Conservation (phyloP, 2,888 invertebrate genomes). For the Stegophylla sp. region DNA sequence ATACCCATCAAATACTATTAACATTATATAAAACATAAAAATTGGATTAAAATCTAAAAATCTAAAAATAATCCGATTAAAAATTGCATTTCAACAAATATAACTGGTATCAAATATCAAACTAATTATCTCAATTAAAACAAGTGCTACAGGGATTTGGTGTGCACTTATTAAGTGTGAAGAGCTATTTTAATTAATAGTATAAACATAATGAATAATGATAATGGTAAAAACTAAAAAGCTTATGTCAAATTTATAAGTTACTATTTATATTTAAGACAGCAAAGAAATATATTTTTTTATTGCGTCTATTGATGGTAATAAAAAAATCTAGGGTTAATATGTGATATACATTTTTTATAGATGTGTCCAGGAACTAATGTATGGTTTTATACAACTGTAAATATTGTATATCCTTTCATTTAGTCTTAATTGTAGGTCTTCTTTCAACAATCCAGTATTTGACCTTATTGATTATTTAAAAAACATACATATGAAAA, state of each 20-base stretch:
- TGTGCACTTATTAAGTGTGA: too few species aligned
- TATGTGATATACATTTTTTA: constrained; percentile 11
- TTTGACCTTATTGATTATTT: constrained; percentile 45
- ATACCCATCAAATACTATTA: too few species aligned
- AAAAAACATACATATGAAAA: neutral
- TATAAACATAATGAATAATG: neutral
- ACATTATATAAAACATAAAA: too few species aligned
- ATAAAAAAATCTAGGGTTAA: neutral
- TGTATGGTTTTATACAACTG: constrained; percentile 35
- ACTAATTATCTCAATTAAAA: too few species aligned
- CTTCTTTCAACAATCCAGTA: constrained; percentile 35
- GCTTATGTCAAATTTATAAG: neutral
- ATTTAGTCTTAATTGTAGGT: constrained; percentile 43
- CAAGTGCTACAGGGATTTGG: too few species aligned
- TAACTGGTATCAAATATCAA: too few species aligned
- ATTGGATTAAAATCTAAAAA: too few species aligned
- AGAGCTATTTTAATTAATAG: neutral
- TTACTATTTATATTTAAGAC: neutral
- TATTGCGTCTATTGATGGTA: neutral
- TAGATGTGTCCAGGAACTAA: neutral
- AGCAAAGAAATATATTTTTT: neutral
- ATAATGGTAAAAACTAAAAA: constrained; percentile 1
- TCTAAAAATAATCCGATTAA: too few species aligned
- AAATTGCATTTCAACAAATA: too few species aligned
- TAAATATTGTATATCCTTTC: constrained; percentile 25